Evolutionary conservation across 2,888 invertebrate species (phyloP), one percentile per base, ranked within the genome.

Genomic region (Parelbella ahira): DNA sequence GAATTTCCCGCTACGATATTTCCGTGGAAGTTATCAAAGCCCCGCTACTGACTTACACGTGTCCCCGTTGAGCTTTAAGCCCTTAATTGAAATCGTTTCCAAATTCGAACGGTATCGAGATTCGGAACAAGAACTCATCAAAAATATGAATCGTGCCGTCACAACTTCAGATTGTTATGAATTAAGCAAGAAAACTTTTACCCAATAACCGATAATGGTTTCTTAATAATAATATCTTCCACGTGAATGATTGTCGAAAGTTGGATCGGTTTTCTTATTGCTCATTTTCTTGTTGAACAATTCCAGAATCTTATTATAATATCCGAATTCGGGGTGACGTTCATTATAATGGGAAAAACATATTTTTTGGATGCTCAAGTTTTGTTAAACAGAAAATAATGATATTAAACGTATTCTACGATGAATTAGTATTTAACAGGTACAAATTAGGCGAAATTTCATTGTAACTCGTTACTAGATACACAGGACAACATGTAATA

Each of bases 121-220:
- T 10, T 15, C 29, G 23, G 27, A 27, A 25, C 7, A 24, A 8
- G n/a, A 27, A 33, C 25, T 41, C 41, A 20, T 21, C 27, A 27
- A 27, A 30, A 41, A 23, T 20, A 30, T 32, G 19, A 33, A 33
- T 27, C 19, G 20, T 20, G 9, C 10, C 11, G 27, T 23, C 24
- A 12, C 24, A 11, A 33, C 11, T 27, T 27, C 7, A 7, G 11
- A 5, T 41, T 33, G 33, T 33, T 58, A 59, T 54, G 57, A 54
- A 46, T 53, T 44, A 47, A 60, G 58, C 53, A 61, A 60, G 54
- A 33, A 65, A 70, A 71, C 58, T 68, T 68, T 61, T 54, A 49
- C 50, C 56, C 65, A 55, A 71, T 68, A 68, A 65, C 66, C 63
- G 62, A 64, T 67, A 67, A 70, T 65, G 61, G 61, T 60, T 63